phyloP scores from a whole-genome alignment of 2,888 invertebrate species.

The Athrips mouffetella region DNA sequence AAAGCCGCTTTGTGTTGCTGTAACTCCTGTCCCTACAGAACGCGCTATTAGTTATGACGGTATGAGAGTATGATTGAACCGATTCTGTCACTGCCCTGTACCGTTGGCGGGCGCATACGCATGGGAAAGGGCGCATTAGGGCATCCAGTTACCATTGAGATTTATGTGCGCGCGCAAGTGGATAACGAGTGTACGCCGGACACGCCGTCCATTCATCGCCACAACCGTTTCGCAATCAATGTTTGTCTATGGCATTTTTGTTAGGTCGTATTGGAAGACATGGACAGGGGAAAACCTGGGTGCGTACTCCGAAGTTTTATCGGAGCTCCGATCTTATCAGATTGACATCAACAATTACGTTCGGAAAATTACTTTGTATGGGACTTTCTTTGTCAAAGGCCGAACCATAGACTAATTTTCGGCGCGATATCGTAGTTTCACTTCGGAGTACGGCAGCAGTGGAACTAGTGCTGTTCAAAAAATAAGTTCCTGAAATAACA shows the following conservation, averaged over 20 bases:
- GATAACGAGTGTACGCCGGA: constrained; percentile 29
- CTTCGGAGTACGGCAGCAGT: too few species aligned
- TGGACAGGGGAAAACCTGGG: too few species aligned
- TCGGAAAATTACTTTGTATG: too few species aligned
- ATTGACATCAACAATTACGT: too few species aligned
- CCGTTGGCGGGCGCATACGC: neutral
- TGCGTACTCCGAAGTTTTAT: too few species aligned
- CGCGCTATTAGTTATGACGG: neutral
- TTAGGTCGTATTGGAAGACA: neutral
- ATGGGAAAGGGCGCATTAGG: constrained; percentile 28
- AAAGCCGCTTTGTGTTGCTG: too few species aligned
- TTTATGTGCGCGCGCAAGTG: constrained; percentile 38
- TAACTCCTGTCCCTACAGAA: neutral
- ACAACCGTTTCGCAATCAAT: constrained; percentile 17
- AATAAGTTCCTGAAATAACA: too few species aligned
- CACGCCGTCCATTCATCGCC: constrained; percentile 5
- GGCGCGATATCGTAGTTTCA: too few species aligned
- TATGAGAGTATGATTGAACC: neutral
- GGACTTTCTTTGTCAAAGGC: too few species aligned
- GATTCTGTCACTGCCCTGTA: neutral
- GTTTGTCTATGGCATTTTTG: constrained; percentile 4
- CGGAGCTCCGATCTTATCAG: too few species aligned
- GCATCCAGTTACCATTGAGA: constrained; percentile 30
- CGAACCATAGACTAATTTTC: too few species aligned
- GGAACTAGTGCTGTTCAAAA: too few species aligned